Evolutionary conservation across 2,113 vertebrate genomes (phyloP), one percentile per base, ranked within the genome.

Genomic region (Stictonetta naevosa): DNA sequence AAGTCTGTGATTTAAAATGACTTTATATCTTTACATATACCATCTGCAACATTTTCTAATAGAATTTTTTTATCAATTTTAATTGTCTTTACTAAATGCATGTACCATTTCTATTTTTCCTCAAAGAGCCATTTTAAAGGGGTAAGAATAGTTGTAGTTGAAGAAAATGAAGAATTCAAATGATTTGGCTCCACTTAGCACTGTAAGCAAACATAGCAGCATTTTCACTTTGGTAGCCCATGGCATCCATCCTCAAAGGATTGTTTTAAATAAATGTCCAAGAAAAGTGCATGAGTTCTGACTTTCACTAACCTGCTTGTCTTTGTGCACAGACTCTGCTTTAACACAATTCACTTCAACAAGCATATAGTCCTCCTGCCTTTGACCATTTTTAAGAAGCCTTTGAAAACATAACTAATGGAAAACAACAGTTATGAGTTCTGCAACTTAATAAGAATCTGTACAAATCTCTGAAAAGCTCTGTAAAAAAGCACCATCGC

Each of bases 181-280:
- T 15, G 53, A 66, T 76, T 10, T 3, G 21, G 4, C 9, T 60
- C 44, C 14, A 17, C 10, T 58, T 40, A 5, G 1, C 31, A 44
- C 42, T 17, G 7, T 29, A 44, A 55, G n/a, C 10, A 42, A 26
- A 52, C 14, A 16, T 26, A 53, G 3, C 5, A 5, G 3, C 0
- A 10, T 64, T 92, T 88, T 53, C 12, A 52, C 19, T 73, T 75
- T 20, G 14, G 26, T 55, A 64, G 8, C 12, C 2, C 15, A 16
- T 0, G 8, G 62, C 5, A 69, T 48, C 58, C 46, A 72, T 25
- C n/a, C 72, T 93, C 25, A 33, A 46, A 59, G n/a, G 48, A 52
- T 28, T 42, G 22, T 11, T 75, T 88, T 40, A 29, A 25, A 55
- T 5, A 13, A 53, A 40, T 12, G 28, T 81, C 42, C 56, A 42